Conservation (phyloP, 1,140 invertebrate species). For the Armadillidium nasatum region DNA sequence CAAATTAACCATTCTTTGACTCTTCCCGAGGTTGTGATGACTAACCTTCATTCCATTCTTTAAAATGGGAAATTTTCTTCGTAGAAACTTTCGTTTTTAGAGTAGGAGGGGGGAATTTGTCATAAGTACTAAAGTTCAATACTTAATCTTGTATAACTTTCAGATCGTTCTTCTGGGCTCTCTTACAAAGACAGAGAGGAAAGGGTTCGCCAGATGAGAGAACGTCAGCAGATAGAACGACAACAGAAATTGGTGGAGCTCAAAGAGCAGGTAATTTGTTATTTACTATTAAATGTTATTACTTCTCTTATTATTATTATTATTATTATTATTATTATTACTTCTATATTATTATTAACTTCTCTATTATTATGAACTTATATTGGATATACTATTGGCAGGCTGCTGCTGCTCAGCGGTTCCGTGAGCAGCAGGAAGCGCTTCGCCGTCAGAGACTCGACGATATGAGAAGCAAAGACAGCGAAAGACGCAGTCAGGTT, state of each 20-base stretch:
- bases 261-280: conserved; percentile 55
- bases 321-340: no score
- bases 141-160: not conserved
- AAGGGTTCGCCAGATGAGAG: conserved; percentile 54
- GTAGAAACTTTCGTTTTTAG: not conserved
- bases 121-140: no score
- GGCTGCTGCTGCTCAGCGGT: conserved; percentile 76
- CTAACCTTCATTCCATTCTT: not conserved
- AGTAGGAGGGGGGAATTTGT: not conserved
- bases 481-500: conserved; percentile 68
- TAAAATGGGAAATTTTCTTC: not conserved
- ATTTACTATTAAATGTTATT: no score
- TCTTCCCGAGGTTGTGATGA: not conserved
- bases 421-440: conserved; percentile 79
- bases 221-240: conserved; percentile 78
- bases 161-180: conserved; percentile 39
- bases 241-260: conserved; percentile 78
- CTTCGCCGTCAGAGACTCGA: conserved; percentile 72
- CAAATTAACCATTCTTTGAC: no score
- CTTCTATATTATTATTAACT: not conserved
- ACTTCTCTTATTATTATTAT: no score
- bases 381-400: conserved; percentile 50
- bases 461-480: conserved; percentile 69
- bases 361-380: not conserved
- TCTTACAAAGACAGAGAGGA: conserved; percentile 51